Evolutionary conservation across 2,797 vertebrate genomes (phyloP).

Genomic region (Gymnothorax javanicus): DNA sequence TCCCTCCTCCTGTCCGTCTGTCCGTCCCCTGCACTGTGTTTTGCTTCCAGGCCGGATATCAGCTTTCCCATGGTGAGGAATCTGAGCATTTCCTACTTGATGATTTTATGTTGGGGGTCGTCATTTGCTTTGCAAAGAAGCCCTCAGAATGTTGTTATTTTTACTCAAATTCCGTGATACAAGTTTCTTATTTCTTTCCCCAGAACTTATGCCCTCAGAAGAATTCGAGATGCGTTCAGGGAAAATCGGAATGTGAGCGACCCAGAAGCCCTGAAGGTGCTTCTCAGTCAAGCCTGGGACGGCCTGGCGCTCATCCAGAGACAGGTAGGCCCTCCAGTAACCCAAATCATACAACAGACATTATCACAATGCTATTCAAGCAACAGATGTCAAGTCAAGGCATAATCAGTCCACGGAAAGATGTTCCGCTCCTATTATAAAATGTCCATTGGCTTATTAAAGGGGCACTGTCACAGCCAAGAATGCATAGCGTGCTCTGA

Average conservation of each 20-base stretch:
- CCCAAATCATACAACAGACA: neutral
- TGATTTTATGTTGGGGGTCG: neutral
- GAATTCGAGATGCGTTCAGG: constrained; percentile 90
- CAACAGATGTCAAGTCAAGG: neutral
- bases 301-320: constrained; percentile 82
- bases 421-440: neutral
- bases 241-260: constrained; percentile 82
- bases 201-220: constrained; percentile 87
- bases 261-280: constrained; percentile 72
- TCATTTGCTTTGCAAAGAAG: neutral
- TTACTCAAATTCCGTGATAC: neutral
- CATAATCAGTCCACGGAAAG: neutral
- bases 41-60: too few species aligned
- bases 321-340: constrained; percentile 76
- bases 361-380: neutral
- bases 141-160: neutral
- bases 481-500: too few species aligned
- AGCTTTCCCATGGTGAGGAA: too few species aligned
- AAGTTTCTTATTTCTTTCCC: constrained; percentile 38
- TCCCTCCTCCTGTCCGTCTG: too few species aligned
- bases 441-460: neutral
- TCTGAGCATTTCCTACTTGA: too few species aligned
- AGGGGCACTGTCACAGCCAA: too few species aligned
- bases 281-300: constrained; percentile 77
- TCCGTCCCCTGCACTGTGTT: too few species aligned